A percentile compares a stretch with the other conserved stretches of the same genome.
phyloP scores from a whole-genome alignment of 2,888 invertebrate genomes.

The Tetragonisca angustula region DNA sequence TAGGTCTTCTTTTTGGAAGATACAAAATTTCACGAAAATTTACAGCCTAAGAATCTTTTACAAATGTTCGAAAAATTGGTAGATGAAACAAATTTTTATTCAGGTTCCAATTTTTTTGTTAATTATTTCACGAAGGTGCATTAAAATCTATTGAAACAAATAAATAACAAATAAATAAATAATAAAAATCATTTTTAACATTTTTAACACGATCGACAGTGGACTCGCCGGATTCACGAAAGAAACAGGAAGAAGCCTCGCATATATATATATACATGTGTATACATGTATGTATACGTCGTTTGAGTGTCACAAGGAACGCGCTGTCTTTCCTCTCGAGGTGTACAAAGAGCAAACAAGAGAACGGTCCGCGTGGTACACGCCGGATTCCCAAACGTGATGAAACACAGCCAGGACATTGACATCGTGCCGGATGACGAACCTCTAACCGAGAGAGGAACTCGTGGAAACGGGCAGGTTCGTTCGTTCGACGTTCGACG shows the following conservation, averaged over 20 bases:
- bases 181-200: not conserved
- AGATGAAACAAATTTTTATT: too few relatives aligned
- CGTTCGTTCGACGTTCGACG: constrained; percentile 34
- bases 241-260: constrained; percentile 22
- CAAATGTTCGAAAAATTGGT: not conserved
- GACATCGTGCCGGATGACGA: constrained; percentile 55
- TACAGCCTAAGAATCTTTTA: not conserved
- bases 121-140: too few relatives aligned
- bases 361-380: constrained; percentile 11
- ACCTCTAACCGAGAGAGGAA: constrained; percentile 1
- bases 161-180: not conserved
- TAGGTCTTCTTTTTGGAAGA: too few relatives aligned
- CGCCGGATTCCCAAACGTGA: constrained; percentile 52
- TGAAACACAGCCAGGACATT: constrained; percentile 62
- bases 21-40: not conserved
- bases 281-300: constrained; percentile 10
- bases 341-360: constrained; percentile 60
- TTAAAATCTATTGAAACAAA: too few relatives aligned
- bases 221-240: constrained; percentile 30
- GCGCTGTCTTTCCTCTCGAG: constrained; percentile 23
- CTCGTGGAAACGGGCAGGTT: constrained; percentile 45
- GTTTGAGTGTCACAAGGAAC: constrained; percentile 26
- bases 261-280: not conserved
- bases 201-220: not conserved
- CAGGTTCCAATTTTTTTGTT: too few relatives aligned